These are phyloP conservation scores for Gracilinanus agilis DNA, from an alignment of 2,113 vertebrate species.

Conservation along the genomic window DNA sequence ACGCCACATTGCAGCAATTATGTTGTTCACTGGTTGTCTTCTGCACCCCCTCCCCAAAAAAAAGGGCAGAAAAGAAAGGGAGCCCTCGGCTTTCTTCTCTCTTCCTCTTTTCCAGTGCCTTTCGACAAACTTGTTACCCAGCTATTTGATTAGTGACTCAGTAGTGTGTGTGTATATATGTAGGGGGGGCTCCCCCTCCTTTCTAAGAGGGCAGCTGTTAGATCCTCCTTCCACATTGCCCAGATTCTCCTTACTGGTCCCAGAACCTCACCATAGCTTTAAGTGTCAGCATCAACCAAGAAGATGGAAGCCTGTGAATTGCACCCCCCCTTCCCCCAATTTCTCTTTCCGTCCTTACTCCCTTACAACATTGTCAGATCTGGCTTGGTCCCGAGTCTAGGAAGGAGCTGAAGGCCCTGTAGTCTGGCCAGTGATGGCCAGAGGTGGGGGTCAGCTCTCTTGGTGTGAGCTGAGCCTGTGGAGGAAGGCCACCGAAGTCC, in stretches of 20 bases:
- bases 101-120: background rate
- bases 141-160: slow-evolving; percentile 57
- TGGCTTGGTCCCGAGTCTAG: background rate
- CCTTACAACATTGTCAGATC: background rate
- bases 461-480: slow-evolving; percentile 46
- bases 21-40: slow-evolving; percentile 95
- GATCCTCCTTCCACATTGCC: slow-evolving; percentile 32
- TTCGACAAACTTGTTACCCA: slow-evolving; percentile 53
- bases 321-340: background rate
- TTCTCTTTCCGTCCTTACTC: background rate
- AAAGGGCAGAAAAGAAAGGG: slow-evolving; percentile 44
- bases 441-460: slow-evolving; percentile 19
- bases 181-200: background rate
- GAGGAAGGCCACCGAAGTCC: slow-evolving; percentile 46
- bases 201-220: slow-evolving; percentile 15
- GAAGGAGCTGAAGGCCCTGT: slow-evolving; percentile 13
- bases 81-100: slow-evolving; percentile 6
- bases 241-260: slow-evolving; percentile 65
- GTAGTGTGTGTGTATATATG: background rate
- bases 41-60: slow-evolving; percentile 73
- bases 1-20: slow-evolving; percentile 98
- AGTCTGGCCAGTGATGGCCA: background rate
- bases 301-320: background rate
- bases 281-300: background rate
- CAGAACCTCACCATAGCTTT: slow-evolving; percentile 44